phyloP scores from a whole-genome alignment of 2,113 vertebrate species.

The Corydoras maculifer region DNA sequence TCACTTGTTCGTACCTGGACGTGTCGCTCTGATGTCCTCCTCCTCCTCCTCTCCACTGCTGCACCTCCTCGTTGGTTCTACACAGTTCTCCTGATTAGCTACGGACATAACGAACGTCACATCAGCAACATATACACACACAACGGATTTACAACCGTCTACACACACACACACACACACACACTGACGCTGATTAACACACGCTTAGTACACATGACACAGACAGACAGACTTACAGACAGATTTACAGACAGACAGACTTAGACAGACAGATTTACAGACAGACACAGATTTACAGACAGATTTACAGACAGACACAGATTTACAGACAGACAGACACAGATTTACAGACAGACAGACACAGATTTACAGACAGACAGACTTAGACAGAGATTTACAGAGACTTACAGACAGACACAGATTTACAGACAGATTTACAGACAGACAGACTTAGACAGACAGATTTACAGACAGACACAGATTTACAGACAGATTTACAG shows the following conservation, averaged over 20 bases:
- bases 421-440: no score
- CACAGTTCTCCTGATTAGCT: conserved; percentile 38
- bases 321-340: no score
- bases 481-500: no score
- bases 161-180: conserved; percentile 12
- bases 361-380: no score
- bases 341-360: no score
- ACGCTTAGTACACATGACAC: background rate
- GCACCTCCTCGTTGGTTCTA: background rate
- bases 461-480: no score
- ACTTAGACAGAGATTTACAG: no score
- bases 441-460: no score
- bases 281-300: no score
- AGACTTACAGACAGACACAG: no score
- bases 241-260: background rate
- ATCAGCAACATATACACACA: background rate
- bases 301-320: no score
- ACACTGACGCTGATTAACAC: background rate
- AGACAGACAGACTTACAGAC: background rate
- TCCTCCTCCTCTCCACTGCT: conserved; percentile 15
- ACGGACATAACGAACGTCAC: background rate
- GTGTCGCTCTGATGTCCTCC: conserved; percentile 10
- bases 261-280: no score
- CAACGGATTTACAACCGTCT: conserved; percentile 18
- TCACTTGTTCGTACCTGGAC: conserved; percentile 32